Base-by-base conservation (phyloP, 1,140 invertebrate genomes). In the Drosophila paulistorum region DNA sequence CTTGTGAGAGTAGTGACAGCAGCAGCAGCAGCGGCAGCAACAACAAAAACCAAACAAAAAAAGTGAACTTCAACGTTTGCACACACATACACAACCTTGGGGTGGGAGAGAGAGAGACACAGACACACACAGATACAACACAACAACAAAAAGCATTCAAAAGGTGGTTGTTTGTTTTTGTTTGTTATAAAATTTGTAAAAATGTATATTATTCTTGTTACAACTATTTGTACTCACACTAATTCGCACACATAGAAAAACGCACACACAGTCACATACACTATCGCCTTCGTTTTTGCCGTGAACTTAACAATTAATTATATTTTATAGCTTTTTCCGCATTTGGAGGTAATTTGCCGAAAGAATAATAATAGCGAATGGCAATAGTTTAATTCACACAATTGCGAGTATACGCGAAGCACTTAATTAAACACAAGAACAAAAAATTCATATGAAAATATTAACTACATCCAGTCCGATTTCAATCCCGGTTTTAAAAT, bases 1-100 rank as follows among this genome's bases (percentile, higher is more conserved):
- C 68, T 71, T 37, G 1, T 51, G 17, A 51, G 45, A 51, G 45
- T 41, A 51, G 45, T 41, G 48, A 58, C 55, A 35, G 20, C 55
- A 35, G 63, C 62, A 26, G 54, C 20, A 23, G 20, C 45, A 65
- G n/a, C n/a, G n/a, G n/a, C n/a, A n/a, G 54, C 35, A 37, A 37
- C 35, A 37, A 37, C 35, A 37, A 37, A 30, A 42, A 41, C 14
- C 20, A 23, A 23, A 23, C 20, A 23, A 48, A 48, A 17, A 51
- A 23, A 51, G 45, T 51, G 17, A 55, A 70, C 42, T 70, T 58
- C 63, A 26, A 41, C 61, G 37, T 42, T 11, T 63, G 39, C 26
- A 23, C 14, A 69, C 13, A 45, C 35, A 42, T 13, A 57, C 30
- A 26, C 23, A 26, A 26, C 5, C 7, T 3, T 7, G 7, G 30